Conservation (phyloP, 1,140 invertebrate genomes). For the Drosophila lini region DNA sequence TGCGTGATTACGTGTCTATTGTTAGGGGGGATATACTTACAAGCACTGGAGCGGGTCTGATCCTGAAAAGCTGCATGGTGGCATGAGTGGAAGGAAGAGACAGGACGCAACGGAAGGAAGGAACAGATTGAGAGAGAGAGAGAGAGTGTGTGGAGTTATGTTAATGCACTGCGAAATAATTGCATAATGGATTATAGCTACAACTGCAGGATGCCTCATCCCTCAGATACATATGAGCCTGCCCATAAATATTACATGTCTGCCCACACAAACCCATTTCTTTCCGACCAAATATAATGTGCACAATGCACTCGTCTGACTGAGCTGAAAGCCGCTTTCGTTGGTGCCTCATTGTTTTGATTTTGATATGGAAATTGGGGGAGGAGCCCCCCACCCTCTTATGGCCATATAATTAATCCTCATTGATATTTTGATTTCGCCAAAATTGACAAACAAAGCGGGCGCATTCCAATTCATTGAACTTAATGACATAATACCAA, state of each 20-base stretch:
- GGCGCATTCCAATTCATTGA: conserved; percentile 25
- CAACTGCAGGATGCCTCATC: conserved; percentile 9
- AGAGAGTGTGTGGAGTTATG: conserved; percentile 58
- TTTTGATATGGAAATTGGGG: not conserved
- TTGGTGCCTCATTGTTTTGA: conserved; percentile 1
- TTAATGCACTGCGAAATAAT: conserved; percentile 71
- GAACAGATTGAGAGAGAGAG: conserved; percentile 36
- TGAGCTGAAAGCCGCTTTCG: conserved; percentile 9
- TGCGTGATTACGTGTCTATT: conserved; percentile 34
- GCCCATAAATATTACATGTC: not conserved
- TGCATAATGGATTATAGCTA: conserved; percentile 57
- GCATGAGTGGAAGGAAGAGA: conserved; percentile 41
- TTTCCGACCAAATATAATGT: conserved; percentile 12
- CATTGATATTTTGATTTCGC: conserved; percentile 47
- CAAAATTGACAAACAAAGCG: conserved; percentile 33
- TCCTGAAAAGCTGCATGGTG: conserved; percentile 95
- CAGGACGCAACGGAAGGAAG: conserved; percentile 19
- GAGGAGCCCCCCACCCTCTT: no score
- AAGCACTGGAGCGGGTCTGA: conserved; percentile 97
- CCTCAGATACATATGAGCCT: not conserved
- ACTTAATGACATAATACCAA: conserved; percentile 24
- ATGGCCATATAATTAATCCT: conserved; percentile 27
- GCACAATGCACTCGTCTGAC: conserved; percentile 37
- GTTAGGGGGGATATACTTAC: conserved; percentile 90
- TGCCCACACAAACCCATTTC: conserved; percentile 15